Evolutionary conservation across 2,888 invertebrate genomes (phyloP), one percentile per base, ranked within the genome.

Genomic region (Drosophila putrida): DNA sequence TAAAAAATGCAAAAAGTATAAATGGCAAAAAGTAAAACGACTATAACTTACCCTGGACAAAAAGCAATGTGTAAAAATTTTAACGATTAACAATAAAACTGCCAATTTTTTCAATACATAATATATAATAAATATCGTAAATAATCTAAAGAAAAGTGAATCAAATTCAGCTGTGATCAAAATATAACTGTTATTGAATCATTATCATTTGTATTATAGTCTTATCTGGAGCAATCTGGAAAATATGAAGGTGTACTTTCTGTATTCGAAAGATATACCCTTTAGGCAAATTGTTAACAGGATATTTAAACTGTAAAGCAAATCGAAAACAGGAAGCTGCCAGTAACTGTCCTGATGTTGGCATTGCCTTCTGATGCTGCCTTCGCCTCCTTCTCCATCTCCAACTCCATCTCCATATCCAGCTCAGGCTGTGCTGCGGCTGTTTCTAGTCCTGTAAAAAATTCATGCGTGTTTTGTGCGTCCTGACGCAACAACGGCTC

Each of bases 301-400:
- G 72, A 55, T 68, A 57, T 64, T 20, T 13, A 10, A 39, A 44
- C 33, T 54, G 54, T 54, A 64, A 77, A 64, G 33, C 77, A 77
- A 74, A 63, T 66, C 74, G 66, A 66, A 73, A 71, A 78, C 71
- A 84, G 78, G 75, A 84, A 71, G 69, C 67, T 83, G 70, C 62
- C 69, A 54, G 55, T 60, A 66, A 55, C 46, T 67, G 64, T 59
- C 49, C 60, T 54, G 60, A 27, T 53, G 43, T 31, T 68, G 64
- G 25, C 25, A 11, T 10, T 46, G 35, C 35, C 44, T n/a, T 47
- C 41, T 58, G 43, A 33, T 54, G 33, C 25, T 35, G 49, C 11
- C 49, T 20, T 8, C 27, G 38, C 38, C 8, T 6, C 31, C 25
- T 13, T 13, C 20, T 1, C 1, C 25, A 4, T 25, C 20, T 31